Evolutionary conservation across 1,140 invertebrate genomes (phyloP), one percentile per base, ranked within the genome.

Genomic region (Adelges cooleyi): DNA sequence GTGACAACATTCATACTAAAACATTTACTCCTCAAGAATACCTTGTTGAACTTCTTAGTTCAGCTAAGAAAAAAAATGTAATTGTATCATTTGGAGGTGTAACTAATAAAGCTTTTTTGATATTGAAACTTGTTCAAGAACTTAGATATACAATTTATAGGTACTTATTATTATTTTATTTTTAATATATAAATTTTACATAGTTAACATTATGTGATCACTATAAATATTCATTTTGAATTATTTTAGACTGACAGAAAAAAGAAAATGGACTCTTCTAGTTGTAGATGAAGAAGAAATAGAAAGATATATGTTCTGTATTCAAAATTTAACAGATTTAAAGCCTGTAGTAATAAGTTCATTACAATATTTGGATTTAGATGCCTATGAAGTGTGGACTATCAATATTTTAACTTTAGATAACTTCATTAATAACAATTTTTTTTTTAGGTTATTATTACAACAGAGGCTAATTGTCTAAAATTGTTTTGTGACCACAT

Each of bases 71-170:
- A 67, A 80, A 80, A 59, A 92, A 96, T 75, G 86, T 87, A 15
- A 90, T 96, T 68, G 81, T 92, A 52, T 92, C 88, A 73, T 78
- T 95, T 44, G 86, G 85, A 48, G 89, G 87, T 68, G 83, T 82
- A 51, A 79, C 83, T 17, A 90, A 90, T 44, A 93, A 93, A 77
- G 85, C 87, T 29, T 96, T 94, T 74, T 86, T 96, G 69, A 84
- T 86, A 8, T 82, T 92, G 9, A 89, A 95, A 81, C 76, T 96
- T 15, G 84, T 95, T 46, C 89, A 92, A 77, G 85, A 87, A 72
- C 73, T 82, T 62, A 79, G 82, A 2, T 77, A 78, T 68, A 73
- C 78, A 69, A 76, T 83, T 70, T 71, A 82, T 70, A 73, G 71
- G 75, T 72, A 72, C 72, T 68, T n/a, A n/a, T n/a, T n/a, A n/a